These are phyloP conservation scores for Globodera ellingtonae DNA, from an alignment of 1,140 invertebrate genomes.

Conservation along the genomic window DNA sequence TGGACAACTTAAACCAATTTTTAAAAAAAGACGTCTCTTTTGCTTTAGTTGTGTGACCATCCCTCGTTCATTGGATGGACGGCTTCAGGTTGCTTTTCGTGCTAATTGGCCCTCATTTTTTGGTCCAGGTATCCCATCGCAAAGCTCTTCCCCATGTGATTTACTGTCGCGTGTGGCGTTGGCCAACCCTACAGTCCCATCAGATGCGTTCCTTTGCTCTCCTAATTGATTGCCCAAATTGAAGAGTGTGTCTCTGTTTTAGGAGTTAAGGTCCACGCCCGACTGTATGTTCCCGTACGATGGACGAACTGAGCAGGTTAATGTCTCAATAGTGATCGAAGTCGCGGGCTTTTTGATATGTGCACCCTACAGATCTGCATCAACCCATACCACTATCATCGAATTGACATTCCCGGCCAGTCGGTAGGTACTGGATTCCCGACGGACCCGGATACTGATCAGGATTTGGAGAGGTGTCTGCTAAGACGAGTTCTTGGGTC, in stretches of 20 bases:
- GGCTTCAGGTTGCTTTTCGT: constrained; percentile 70
- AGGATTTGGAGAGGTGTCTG: too few species aligned
- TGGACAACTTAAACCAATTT: too few species aligned
- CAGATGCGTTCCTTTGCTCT: constrained; percentile 63
- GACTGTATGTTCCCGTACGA: constrained; percentile 77
- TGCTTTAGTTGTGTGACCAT: constrained; percentile 84
- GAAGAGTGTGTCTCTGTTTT: background rate
- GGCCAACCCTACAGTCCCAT: constrained; percentile 95
- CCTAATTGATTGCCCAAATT: background rate
- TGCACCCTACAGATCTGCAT: constrained; percentile 72
- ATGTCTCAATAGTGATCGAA: too few species aligned
- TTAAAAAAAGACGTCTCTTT: too few species aligned
- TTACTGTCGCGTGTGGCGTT: constrained; percentile 95
- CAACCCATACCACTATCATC: constrained; percentile 71
- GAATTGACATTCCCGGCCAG: constrained; percentile 73
- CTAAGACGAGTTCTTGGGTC: too few species aligned
- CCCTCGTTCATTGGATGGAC: constrained; percentile 88
- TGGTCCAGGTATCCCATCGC: constrained; percentile 75
- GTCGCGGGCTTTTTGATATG: too few species aligned
- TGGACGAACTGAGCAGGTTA: constrained; percentile 62
- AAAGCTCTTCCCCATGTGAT: constrained; percentile 96
- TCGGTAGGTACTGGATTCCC: background rate
- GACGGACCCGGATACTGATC: too few species aligned
- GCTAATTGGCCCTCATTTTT: background rate
- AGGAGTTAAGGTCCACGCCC: constrained; percentile 90